These are phyloP conservation scores for Barnardius zonarius DNA, from an alignment of 2,113 vertebrate species.

Conservation along the genomic window DNA sequence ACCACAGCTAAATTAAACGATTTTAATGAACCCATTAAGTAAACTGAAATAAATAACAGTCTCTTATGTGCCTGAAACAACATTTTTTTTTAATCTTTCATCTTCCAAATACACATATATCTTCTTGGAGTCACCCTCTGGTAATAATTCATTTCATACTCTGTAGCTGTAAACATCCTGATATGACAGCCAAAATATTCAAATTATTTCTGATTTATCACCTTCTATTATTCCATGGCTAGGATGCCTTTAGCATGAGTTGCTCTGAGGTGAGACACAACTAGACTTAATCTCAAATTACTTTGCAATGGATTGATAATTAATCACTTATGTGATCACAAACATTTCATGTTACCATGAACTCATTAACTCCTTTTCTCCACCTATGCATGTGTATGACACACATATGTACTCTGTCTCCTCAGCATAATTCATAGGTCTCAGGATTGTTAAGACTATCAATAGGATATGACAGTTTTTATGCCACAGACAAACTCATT, in stretches of 20 bases:
- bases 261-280: background rate
- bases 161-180: conserved; percentile 29
- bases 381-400: background rate
- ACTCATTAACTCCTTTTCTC: background rate
- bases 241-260: background rate
- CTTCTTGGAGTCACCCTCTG: conserved; percentile 12
- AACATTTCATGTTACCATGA: background rate
- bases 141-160: conserved; percentile 39
- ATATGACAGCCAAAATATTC: conserved; percentile 2
- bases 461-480: background rate
- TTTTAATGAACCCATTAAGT: background rate
- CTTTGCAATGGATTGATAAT: background rate
- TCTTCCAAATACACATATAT: conserved; percentile 23
- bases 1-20: background rate
- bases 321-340: background rate
- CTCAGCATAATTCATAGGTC: background rate
- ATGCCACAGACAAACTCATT: background rate
- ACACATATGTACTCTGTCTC: background rate
- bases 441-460: background rate
- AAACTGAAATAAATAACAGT: conserved; percentile 2
- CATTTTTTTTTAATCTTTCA: background rate
- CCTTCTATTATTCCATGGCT: background rate
- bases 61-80: background rate
- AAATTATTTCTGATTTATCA: conserved; percentile 29
- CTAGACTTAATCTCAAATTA: background rate